Evolutionary conservation across 2,113 vertebrate genomes (phyloP).

Genomic region (Hemicordylus capensis): DNA sequence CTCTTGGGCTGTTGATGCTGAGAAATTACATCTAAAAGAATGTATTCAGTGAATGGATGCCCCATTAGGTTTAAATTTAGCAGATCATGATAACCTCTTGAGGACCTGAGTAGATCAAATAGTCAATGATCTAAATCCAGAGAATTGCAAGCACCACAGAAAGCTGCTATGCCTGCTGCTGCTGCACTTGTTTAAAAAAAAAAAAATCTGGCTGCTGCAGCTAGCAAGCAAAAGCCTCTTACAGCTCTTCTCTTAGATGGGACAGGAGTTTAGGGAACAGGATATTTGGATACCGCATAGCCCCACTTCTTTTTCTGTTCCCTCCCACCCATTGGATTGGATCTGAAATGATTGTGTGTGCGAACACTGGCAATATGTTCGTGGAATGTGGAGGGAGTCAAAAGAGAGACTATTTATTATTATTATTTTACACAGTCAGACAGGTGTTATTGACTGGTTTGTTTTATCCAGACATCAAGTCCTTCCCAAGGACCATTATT

Average conservation of each 20-base stretch:
- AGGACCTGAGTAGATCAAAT: background rate
- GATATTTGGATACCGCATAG: background rate
- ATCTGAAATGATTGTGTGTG: background rate
- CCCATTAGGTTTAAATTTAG: slow-evolving; percentile 2
- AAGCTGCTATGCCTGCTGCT: background rate
- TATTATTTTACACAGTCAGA: too few relatives aligned
- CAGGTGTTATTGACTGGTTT: too few relatives aligned
- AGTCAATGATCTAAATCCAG: background rate
- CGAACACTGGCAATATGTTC: background rate
- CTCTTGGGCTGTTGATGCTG: background rate
- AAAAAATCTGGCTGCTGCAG: background rate
- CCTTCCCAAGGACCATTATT: too few relatives aligned
- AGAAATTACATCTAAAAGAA: background rate
- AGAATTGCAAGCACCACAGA: background rate
- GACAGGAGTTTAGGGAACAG: background rate
- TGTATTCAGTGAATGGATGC: background rate
- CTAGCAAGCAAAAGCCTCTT: background rate
- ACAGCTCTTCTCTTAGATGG: background rate
- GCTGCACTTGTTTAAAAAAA: background rate
- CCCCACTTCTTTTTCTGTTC: background rate
- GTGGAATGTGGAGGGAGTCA: background rate
- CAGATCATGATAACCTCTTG: background rate
- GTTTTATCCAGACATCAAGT: too few relatives aligned
- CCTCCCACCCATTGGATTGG: background rate
- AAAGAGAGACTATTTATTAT: too few relatives aligned